Percentiles rank a stretch among this genome's conserved stretches.
phyloP scores from a whole-genome alignment of 2,797 vertebrate genomes.

The Oreonectes daqikongensis region DNA sequence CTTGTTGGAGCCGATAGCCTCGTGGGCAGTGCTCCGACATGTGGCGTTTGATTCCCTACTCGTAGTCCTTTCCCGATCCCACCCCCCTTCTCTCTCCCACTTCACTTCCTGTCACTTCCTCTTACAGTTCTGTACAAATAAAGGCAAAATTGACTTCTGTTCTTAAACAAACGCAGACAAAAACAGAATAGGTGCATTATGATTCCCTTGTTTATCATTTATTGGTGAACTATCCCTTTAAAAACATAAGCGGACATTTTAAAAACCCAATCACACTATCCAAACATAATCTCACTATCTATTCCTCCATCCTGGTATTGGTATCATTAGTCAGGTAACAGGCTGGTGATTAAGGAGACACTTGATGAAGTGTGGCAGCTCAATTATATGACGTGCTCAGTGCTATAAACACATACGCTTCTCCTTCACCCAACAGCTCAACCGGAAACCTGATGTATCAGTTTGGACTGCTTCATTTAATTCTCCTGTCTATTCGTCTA shows the following conservation, averaged over 20 bases:
- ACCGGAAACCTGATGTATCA: slow-evolving; percentile 33
- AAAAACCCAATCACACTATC: neutral
- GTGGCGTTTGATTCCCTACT: too few species aligned
- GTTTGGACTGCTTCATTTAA: slow-evolving; percentile 52
- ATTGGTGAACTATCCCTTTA: too few species aligned
- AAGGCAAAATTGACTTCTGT: too few species aligned
- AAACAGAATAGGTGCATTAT: too few species aligned
- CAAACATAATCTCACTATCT: slow-evolving; percentile 22
- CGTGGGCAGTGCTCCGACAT: too few species aligned
- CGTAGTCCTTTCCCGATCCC: too few species aligned
- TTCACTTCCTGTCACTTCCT: too few species aligned
- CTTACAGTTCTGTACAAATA: too few species aligned
- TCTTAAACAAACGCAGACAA: too few species aligned
- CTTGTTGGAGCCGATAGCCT: too few species aligned
- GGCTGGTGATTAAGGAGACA: slow-evolving; percentile 51
- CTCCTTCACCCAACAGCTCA: slow-evolving; percentile 27
- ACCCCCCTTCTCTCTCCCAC: too few species aligned
- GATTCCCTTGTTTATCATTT: too few species aligned
- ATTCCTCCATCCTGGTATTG: slow-evolving; percentile 12
- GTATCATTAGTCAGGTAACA: slow-evolving; percentile 52
- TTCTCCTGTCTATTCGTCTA: slow-evolving; percentile 27
- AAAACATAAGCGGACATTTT: slow-evolving; percentile 23
- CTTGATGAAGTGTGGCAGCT: slow-evolving; percentile 57
- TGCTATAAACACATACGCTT: slow-evolving; percentile 51
- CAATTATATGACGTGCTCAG: slow-evolving; percentile 46